Evolutionary conservation across 2,113 vertebrate species (phyloP).

Genomic region (Alethe castanea): DNA sequence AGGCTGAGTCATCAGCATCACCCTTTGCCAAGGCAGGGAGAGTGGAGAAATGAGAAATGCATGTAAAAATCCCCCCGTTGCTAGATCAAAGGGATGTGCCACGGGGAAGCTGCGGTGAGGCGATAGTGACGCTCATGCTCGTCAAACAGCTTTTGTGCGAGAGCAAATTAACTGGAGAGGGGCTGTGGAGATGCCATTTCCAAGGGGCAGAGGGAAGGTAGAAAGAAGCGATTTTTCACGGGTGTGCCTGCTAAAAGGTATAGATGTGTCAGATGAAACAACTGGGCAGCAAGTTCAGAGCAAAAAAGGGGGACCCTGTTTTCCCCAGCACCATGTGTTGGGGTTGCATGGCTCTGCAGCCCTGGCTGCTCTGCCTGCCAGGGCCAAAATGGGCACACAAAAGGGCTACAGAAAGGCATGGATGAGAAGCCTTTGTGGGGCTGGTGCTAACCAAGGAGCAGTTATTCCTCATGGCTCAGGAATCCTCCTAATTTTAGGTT

Average conservation of each 20-base stretch:
- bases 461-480: not conserved
- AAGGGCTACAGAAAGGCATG: not conserved
- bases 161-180: not conserved
- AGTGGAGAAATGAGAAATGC: not conserved
- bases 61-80: not conserved
- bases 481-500: not conserved
- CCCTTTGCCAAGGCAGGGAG: conserved; percentile 10
- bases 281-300: not conserved
- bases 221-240: not conserved
- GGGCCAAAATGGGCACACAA: not conserved
- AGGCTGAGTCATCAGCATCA: conserved; percentile 5
- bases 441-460: not conserved
- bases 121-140: accelerated
- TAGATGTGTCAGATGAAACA: not conserved
- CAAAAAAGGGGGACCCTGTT: accelerated
- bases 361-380: not conserved
- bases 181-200: not conserved
- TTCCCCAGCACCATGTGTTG: accelerated
- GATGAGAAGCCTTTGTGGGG: not conserved
- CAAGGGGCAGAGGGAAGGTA: not conserved
- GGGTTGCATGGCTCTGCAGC: not conserved
- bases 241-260: not conserved
- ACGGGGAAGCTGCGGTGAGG: not conserved
- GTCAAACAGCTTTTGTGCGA: accelerated
- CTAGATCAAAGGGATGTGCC: not conserved